Percentiles rank a stretch among this genome's conserved stretches.
Evolutionary conservation across 2,797 vertebrate species (phyloP).

Genomic region (Masticophis lateralis): DNA sequence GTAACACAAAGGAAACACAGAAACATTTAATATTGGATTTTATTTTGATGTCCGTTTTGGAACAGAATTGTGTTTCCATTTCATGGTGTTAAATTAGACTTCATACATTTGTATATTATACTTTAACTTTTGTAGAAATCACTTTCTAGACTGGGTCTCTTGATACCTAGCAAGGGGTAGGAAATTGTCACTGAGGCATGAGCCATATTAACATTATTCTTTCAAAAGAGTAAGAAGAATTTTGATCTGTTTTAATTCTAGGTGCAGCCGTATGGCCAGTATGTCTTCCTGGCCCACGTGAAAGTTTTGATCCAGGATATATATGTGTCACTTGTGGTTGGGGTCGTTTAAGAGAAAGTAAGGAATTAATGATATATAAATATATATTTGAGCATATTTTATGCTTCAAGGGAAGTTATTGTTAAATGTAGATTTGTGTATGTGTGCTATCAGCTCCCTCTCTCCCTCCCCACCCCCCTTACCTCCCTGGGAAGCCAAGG

Average conservation of each 20-base stretch:
- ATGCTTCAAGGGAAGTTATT: neutral
- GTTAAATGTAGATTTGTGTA: neutral
- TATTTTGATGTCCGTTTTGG: neutral
- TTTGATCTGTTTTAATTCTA: conserved; percentile 45
- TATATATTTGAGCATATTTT: neutral
- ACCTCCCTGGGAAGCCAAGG: neutral
- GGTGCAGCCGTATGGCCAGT: conserved; percentile 75
- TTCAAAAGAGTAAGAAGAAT: neutral
- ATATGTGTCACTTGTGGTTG: conserved; percentile 82
- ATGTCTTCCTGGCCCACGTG: conserved; percentile 81
- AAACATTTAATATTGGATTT: neutral
- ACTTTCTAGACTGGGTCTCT: neutral
- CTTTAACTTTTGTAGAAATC: neutral
- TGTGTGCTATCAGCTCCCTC: neutral
- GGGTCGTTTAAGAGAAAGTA: conserved; percentile 81
- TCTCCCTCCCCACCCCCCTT: neutral
- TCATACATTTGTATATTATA: neutral
- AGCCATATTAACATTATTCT: neutral
- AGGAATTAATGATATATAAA: conserved; percentile 25
- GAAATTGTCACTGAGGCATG: neutral
- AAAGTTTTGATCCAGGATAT: conserved; percentile 71
- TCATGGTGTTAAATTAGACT: neutral
- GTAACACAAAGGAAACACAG: neutral
- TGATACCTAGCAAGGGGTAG: neutral
- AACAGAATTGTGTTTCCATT: neutral